Evolutionary conservation across 2,113 vertebrate genomes (phyloP).

Genomic region (Plestiodon gilberti): DNA sequence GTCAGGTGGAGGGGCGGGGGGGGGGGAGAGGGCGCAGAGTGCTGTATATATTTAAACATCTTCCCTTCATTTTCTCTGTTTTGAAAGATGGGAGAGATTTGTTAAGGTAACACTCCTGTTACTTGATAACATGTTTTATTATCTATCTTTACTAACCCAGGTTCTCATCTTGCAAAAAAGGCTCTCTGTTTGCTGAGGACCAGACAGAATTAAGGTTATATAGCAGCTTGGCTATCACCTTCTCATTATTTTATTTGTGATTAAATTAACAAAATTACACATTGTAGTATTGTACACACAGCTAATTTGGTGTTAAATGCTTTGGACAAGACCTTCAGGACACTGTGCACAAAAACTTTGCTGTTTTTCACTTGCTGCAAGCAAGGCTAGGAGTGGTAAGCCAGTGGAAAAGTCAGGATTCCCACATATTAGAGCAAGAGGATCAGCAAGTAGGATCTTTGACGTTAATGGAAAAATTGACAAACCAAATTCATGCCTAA

Average conservation of each 20-base stretch:
- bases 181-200: neutral
- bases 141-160: neutral
- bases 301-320: neutral
- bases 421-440: neutral
- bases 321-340: neutral
- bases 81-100: slow-evolving; percentile 15
- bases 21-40: no score
- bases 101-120: neutral
- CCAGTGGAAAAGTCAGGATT: neutral
- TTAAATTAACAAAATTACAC: neutral
- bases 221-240: no score
- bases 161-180: neutral
- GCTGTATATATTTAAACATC: neutral
- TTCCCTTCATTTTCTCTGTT: neutral
- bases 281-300: neutral
- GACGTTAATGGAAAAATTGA: no score
- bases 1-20: accelerated
- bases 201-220: no score
- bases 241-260: no score
- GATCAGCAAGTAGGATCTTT: no score
- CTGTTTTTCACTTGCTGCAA: neutral
- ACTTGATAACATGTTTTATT: neutral
- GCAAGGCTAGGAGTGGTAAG: neutral
- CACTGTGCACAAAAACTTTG: neutral
- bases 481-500: neutral